Percentiles rank a stretch among this genome's conserved stretches.
Evolutionary conservation across 2,797 vertebrate genomes (phyloP).

Genomic region (Acanthiza pusilla): DNA sequence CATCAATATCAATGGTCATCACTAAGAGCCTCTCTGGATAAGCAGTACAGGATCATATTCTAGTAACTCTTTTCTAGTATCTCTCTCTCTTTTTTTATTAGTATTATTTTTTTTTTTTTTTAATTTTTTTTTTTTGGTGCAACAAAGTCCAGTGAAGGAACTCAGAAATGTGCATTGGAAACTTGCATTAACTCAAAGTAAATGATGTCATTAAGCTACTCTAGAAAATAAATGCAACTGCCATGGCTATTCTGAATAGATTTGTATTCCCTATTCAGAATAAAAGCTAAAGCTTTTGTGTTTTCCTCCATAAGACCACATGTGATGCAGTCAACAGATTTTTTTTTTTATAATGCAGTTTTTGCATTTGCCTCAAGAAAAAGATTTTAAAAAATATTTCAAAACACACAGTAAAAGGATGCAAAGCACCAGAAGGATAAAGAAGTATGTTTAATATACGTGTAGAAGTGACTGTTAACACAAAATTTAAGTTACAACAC

Average conservation of each 20-base stretch:
- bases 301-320: neutral
- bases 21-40: neutral
- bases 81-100: neutral
- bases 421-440: neutral
- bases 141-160: neutral
- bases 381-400: accelerated
- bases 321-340: neutral
- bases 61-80: neutral
- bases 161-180: neutral
- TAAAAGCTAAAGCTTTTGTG: neutral
- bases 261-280: neutral
- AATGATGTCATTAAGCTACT: neutral
- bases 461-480: neutral
- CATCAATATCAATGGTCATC: neutral
- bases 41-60: neutral
- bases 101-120: neutral
- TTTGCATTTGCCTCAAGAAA: neutral
- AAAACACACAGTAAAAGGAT: neutral
- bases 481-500: neutral
- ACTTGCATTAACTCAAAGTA: neutral
- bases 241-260: neutral
- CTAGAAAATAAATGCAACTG: neutral
- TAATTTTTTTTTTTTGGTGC: neutral
- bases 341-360: neutral
- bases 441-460: neutral